Evolutionary conservation across 1,140 invertebrate species (phyloP), one percentile per base, ranked within the genome.

Genomic region (Euglossa dilemma): DNA sequence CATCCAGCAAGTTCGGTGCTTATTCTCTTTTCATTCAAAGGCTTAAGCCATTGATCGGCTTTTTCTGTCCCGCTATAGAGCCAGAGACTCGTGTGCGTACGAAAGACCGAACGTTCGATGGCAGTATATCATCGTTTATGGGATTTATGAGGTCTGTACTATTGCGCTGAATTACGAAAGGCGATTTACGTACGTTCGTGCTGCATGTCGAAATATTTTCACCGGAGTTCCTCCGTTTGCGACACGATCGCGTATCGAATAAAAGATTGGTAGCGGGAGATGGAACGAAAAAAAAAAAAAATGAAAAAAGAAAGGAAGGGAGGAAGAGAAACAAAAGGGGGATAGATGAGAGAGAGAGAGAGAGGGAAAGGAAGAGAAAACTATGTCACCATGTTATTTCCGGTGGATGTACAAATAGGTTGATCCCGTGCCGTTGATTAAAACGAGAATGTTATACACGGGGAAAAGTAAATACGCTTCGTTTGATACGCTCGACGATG

Each of bases 111-210:
- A 56, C 69, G 76, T 56, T 64, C 66, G 67, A 70, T 64, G 69
- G 66, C 79, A 12, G 63, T 92, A 86, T 86, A 91, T 91, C 90
- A 91, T 84, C 80, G 86, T 88, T 88, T 87, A 84, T 84, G 64
- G 79, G 83, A 90, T 91, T 90, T 90, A 87, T 78, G 82, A 85
- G 77, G 56, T 45, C 80, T 67, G 59, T 78, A 76, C 85, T 76
- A 85, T 86, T 85, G 72, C 77, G 71, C 64, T 76, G 89, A 91
- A 91, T 91, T 91, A 90, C 84, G 52, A 81, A 86, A 84, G 72
- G 81, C 85, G 87, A 92, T 91, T 92, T 91, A 91, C 85, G 82
- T 89, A 70, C 67, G 70, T 54, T 71, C 61, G 83, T 66, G 79
- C 78, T 43, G 69, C 69, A 28, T 63, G 70, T 64, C 64, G 79